Percentiles rank a stretch among this genome's conserved stretches.
Evolutionary conservation across 2,888 invertebrate species (phyloP).

Genomic region (Microctonus hyperodae): DNA sequence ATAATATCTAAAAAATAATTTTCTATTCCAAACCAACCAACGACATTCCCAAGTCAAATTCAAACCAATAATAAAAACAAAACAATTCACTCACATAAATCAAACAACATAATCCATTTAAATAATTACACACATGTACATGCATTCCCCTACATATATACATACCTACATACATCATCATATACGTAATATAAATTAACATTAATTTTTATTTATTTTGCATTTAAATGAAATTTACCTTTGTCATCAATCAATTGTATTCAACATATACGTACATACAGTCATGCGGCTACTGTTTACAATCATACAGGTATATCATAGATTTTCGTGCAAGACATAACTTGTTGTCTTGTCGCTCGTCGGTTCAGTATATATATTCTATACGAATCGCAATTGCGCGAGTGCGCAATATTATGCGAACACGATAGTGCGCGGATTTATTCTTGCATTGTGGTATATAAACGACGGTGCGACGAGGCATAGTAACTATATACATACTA

Average conservation of each 20-base stretch:
- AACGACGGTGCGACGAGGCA: neutral
- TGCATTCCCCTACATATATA: too few species aligned
- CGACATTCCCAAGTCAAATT: too few species aligned
- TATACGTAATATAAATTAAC: too few species aligned
- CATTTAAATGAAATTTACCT: neutral
- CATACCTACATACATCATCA: too few species aligned
- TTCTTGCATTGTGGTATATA: slow-evolving; percentile 17
- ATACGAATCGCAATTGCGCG: neutral
- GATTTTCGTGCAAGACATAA: neutral
- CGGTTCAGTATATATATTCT: neutral
- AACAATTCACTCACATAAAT: too few species aligned
- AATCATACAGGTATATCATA: neutral
- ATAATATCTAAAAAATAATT: neutral
- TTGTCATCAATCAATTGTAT: neutral
- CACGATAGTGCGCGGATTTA: slow-evolving; percentile 16
- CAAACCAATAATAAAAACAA: too few species aligned
- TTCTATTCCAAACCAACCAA: too few species aligned
- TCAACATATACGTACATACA: neutral
- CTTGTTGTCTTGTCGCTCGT: neutral
- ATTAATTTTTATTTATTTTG: too few species aligned
- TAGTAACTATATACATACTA: neutral
- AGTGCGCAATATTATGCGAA: neutral
- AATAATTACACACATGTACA: too few species aligned
- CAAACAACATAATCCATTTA: too few species aligned
- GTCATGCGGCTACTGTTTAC: neutral